Evolutionary conservation across 2,888 invertebrate species (phyloP), one percentile per base, ranked within the genome.

Genomic region (Eustalomyia histrio): DNA sequence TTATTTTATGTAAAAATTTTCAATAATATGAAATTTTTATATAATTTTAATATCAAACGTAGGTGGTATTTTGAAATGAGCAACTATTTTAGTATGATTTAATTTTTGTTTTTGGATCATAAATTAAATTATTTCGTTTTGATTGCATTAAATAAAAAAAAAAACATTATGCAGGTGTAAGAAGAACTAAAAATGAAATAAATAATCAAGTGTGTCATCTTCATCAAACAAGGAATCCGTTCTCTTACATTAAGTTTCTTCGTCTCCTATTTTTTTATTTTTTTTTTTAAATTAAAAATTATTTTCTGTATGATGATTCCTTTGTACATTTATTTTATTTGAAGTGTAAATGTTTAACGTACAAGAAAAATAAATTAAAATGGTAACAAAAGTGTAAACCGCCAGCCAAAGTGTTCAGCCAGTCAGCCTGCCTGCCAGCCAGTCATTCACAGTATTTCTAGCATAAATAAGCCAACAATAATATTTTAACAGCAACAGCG

Each of bases 331-430:
- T 35, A 3, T 57, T 67, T 65, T 67, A 68, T 63, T 67, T 52
- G 57, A 80, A 76, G 73, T 80, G 76, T 74, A 76, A 73, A 69
- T 73, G 69, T 61, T 65, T 5, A 65, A 63, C 33, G 76, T 73
- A 80, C 78, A 78, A 78, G 76, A 68, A 80, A 79, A 76, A 79
- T 79, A 76, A 82, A 80, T 80, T 76, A 79, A 61, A 80, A 75
- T 76, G 57, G 67, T 81, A 76, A 78, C 69, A 83, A 79, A 84
- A 81, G 80, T 81, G 57, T 73, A 63, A 80, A 73, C 68, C 75
- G 75, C 71, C 53, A 57, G 75, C 71, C 53, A 50, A 58, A 65
- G 35, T 61, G 35, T 64, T 55, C 53, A 52, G 65, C 55, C 60
- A 73, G 64, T 17, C 64, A 76, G 67, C 18, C 63, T 67, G 68